Evolutionary conservation across 2,797 vertebrate species (phyloP).

Genomic region (Channallabes apus): DNA sequence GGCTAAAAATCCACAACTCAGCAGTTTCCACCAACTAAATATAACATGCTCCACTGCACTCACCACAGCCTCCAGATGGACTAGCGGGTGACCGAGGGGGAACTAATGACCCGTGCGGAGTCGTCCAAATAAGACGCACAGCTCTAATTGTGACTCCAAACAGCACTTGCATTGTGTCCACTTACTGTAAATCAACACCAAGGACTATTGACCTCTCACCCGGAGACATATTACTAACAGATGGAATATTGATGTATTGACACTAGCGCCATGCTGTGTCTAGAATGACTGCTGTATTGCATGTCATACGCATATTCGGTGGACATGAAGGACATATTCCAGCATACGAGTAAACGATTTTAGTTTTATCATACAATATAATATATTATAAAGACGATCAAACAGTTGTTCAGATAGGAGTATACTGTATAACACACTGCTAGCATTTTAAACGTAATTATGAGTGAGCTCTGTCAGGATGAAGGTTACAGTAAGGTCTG

Average conservation of each 20-base stretch:
- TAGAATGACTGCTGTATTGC: neutral
- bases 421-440: neutral
- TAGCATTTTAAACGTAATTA: constrained; percentile 20
- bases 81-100: constrained; percentile 37
- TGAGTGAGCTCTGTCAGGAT: neutral
- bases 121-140: constrained; percentile 34
- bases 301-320: neutral
- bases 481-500: constrained; percentile 48
- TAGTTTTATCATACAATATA: neutral
- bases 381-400: neutral
- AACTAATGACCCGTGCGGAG: constrained; percentile 40
- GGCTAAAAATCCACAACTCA: neutral
- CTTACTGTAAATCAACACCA: constrained; percentile 62
- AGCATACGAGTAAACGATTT: neutral
- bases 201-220: constrained; percentile 62
- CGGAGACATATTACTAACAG: constrained; percentile 56
- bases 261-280: neutral
- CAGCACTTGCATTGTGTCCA: constrained; percentile 15
- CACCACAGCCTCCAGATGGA: constrained; percentile 41
- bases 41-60: constrained; percentile 28
- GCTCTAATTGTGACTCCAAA: constrained; percentile 25
- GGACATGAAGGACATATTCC: neutral
- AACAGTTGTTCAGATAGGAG: neutral
- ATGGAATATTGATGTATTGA: constrained; percentile 60
- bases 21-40: constrained; percentile 6